Conservation (phyloP, 2,113 vertebrate species). For the Coracopsis vasa region DNA sequence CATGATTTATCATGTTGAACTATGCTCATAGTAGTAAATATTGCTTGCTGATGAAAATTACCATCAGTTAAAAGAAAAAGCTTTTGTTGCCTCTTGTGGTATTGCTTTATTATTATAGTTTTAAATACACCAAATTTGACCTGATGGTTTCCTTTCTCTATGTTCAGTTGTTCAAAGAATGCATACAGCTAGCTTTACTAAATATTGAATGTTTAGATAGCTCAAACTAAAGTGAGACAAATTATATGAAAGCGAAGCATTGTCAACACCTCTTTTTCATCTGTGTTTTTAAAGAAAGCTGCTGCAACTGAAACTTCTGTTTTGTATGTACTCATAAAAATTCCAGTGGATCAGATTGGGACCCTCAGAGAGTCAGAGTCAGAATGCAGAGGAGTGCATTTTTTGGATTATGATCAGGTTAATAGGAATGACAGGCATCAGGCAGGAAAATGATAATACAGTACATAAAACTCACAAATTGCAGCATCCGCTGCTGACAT, state of each 20-base stretch:
- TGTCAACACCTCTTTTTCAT: background rate
- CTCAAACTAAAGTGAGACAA: background rate
- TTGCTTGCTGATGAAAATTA: background rate
- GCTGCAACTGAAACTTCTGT: background rate
- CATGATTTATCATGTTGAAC: background rate
- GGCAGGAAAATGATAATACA: background rate
- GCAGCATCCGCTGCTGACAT: background rate
- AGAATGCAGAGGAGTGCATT: background rate
- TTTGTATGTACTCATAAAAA: background rate
- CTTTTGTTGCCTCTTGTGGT: background rate
- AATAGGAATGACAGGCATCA: background rate
- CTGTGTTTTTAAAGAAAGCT: background rate
- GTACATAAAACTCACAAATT: background rate
- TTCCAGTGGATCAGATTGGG: background rate
- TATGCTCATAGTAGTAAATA: accelerated
- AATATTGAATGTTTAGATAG: background rate
- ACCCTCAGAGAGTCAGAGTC: background rate
- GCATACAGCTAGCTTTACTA: background rate
- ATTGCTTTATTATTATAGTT: background rate
- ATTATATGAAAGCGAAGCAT: background rate
- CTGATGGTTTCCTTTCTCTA: background rate
- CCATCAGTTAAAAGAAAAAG: background rate
- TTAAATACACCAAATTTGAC: background rate
- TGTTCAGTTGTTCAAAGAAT: background rate
- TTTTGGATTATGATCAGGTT: background rate